Percentiles rank a stretch among this genome's conserved stretches.
Evolutionary conservation across 2,888 invertebrate species (phyloP).

Genomic region (Saturnia japonica): DNA sequence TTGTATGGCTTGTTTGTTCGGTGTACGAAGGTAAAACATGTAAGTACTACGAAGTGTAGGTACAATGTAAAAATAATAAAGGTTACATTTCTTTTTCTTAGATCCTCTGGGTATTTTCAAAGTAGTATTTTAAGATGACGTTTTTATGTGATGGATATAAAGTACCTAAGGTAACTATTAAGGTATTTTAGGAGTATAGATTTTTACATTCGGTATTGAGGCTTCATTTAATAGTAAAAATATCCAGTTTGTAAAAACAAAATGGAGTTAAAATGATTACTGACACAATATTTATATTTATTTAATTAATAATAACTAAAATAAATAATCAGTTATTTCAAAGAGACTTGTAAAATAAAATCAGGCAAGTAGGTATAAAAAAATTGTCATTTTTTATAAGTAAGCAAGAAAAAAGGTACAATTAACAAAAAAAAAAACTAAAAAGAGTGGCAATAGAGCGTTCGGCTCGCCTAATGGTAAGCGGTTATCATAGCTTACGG

Average conservation of each 20-base stretch:
- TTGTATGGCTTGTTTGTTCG: slow-evolving; percentile 41
- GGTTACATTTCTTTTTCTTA: slow-evolving; percentile 1
- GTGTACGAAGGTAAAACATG: slow-evolving; percentile 31
- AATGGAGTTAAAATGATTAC: background rate
- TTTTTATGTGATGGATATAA: slow-evolving; percentile 3
- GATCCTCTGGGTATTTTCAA: slow-evolving; percentile 3
- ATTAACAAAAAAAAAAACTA: no score
- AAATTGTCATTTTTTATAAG: no score
- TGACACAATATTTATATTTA: background rate
- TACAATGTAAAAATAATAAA: background rate
- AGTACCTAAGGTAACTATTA: background rate
- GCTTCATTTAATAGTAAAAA: background rate
- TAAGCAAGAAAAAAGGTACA: no score
- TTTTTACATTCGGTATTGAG: background rate
- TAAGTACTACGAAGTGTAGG: background rate
- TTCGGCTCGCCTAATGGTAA: no score
- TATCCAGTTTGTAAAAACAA: background rate
- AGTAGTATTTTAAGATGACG: background rate
- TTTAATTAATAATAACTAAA: no score
- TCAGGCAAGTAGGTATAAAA: no score
- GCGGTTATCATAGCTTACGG: no score
- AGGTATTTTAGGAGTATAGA: background rate
- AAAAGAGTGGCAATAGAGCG: no score
- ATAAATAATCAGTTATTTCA: no score
- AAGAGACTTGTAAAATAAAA: no score